Conservation (phyloP, 2,888 invertebrate species). For the Busseola fusca region DNA sequence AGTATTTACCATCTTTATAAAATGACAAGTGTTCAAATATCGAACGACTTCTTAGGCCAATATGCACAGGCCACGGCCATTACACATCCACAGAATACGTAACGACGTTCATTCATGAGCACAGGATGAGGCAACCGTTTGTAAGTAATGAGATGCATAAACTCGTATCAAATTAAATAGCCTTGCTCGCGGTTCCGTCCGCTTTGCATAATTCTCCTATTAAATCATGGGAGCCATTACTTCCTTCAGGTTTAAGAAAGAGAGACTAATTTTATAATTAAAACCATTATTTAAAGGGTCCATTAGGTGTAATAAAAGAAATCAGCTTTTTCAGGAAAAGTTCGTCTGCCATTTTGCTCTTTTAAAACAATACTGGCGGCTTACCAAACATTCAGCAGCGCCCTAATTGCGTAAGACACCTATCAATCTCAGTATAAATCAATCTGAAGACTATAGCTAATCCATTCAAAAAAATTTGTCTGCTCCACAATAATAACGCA, state of each 20-base stretch:
- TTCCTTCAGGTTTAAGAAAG: slow-evolving; percentile 49
- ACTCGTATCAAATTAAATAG: slow-evolving; percentile 57
- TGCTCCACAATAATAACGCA: too few relatives aligned
- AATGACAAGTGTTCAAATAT: slow-evolving; percentile 11
- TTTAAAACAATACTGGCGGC: not conserved
- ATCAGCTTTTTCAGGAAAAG: not conserved
- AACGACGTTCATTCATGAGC: slow-evolving; percentile 43
- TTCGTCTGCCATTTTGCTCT: not conserved
- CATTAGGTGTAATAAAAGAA: slow-evolving; percentile 15
- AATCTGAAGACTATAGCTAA: too few relatives aligned
- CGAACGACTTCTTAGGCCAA: slow-evolving; percentile 32
- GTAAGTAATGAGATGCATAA: slow-evolving; percentile 54
- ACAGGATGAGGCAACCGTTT: slow-evolving; percentile 50
- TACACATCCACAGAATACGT: slow-evolving; percentile 42
- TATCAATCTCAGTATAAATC: too few relatives aligned
- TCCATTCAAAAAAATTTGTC: too few relatives aligned
- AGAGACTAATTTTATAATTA: slow-evolving; percentile 40
- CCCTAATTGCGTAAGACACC: too few relatives aligned
- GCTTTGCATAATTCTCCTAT: slow-evolving; percentile 54
- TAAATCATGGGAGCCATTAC: slow-evolving; percentile 53
- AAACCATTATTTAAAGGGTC: slow-evolving; percentile 25
- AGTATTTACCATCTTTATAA: not conserved
- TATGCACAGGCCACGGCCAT: slow-evolving; percentile 2
- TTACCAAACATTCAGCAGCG: not conserved
- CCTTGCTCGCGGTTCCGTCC: slow-evolving; percentile 51